These are phyloP conservation scores for Elephantulus edwardii DNA, from an alignment of 2,113 vertebrate genomes.

Conservation along the genomic window DNA sequence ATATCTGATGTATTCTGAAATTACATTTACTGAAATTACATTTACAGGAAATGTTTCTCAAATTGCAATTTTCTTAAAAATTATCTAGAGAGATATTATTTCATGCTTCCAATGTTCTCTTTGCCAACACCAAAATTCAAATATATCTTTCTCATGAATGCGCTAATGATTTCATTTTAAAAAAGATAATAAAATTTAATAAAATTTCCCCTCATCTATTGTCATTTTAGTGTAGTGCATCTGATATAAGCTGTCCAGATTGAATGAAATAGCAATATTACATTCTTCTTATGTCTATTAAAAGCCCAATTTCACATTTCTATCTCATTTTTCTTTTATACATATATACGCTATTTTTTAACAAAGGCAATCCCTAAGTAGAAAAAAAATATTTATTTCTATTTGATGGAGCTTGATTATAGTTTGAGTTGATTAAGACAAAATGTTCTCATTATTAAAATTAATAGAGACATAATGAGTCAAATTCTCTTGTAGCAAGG, in stretches of 20 bases:
- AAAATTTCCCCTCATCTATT: neutral
- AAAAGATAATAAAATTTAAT: neutral
- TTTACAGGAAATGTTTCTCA: neutral
- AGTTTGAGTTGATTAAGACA: constrained; percentile 2
- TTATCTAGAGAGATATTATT: neutral
- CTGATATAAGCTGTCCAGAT: neutral
- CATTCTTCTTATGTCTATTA: neutral
- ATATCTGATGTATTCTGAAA: neutral
- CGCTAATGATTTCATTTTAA: neutral
- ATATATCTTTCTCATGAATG: neutral
- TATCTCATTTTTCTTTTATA: neutral
- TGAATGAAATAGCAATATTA: neutral
- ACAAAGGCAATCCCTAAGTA: neutral
- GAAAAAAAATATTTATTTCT: constrained; percentile 27
- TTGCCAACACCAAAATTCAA: neutral
- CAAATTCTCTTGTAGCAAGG: neutral
- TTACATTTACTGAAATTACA: neutral
- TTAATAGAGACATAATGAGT: constrained; percentile 22
- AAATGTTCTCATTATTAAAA: constrained; percentile 38
- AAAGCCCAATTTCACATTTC: neutral
- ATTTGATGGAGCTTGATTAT: constrained; percentile 1
- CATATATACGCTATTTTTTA: neutral
- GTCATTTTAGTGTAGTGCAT: neutral
- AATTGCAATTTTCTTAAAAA: neutral
- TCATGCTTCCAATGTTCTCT: neutral